Percentiles rank a stretch among this genome's conserved stretches.
These are phyloP conservation scores for Atta colombica DNA, from an alignment of 1,140 invertebrate species.

Conservation along the genomic window DNA sequence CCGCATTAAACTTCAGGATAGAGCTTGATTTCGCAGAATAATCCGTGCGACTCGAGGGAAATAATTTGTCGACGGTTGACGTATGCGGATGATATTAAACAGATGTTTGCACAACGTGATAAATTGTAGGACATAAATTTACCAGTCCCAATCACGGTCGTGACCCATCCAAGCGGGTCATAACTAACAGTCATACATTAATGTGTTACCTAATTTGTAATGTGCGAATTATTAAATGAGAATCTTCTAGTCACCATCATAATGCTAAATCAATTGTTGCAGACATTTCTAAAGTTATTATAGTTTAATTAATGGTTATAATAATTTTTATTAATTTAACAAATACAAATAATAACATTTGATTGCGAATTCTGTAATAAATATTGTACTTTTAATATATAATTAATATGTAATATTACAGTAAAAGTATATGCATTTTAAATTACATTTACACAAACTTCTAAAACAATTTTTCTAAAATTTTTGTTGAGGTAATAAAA, in stretches of 20 bases:
- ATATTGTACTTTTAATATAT: background rate
- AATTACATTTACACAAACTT: conserved; percentile 13
- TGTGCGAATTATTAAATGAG: conserved; percentile 17
- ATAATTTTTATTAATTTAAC: background rate
- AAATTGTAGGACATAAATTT: conserved; percentile 50
- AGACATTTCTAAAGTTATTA: background rate
- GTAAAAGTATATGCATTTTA: background rate
- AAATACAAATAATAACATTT: background rate
- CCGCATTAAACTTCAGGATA: background rate
- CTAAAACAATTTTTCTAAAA: background rate
- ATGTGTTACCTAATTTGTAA: conserved; percentile 17
- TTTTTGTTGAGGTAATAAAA: background rate
- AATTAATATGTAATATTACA: background rate
- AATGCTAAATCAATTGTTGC: background rate
- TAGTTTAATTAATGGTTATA: background rate
- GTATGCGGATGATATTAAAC: conserved; percentile 48
- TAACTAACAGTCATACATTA: conserved; percentile 41
- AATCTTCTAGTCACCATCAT: background rate
- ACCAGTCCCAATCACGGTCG: conserved; percentile 37
- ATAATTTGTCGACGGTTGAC: conserved; percentile 55
- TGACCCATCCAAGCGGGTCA: conserved; percentile 34
- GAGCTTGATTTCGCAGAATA: conserved; percentile 30
- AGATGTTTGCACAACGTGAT: conserved; percentile 54
- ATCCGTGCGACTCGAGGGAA: conserved; percentile 25
- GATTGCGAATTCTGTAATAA: conserved; percentile 4